Percentiles rank a stretch among this genome's conserved stretches.
Conservation (phyloP, 1,140 invertebrate genomes). For the Megalopta genalis region DNA sequence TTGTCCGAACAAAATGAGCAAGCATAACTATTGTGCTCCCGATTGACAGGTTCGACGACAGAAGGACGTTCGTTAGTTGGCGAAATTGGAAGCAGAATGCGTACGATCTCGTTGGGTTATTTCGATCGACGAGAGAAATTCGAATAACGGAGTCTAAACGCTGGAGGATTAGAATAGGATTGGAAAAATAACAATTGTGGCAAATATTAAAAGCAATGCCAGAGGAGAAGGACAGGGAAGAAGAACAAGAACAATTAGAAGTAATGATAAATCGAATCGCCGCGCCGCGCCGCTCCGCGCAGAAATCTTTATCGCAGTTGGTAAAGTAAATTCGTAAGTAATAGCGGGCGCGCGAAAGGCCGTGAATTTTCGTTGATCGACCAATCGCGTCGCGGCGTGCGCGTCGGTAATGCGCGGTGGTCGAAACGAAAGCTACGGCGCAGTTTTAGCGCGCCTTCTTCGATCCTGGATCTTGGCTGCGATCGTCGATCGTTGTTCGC, state of each 20-base stretch:
- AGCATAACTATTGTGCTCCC: not conserved
- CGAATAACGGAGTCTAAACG: too few relatives aligned
- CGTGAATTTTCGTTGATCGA: not conserved
- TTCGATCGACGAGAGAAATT: too few relatives aligned
- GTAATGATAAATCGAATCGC: too few relatives aligned
- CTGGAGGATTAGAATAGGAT: too few relatives aligned
- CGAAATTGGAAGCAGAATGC: too few relatives aligned
- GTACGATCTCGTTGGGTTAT: too few relatives aligned
- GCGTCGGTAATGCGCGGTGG: conserved; percentile 14
- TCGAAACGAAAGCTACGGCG: not conserved
- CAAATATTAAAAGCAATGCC: too few relatives aligned
- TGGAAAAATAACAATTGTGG: too few relatives aligned
- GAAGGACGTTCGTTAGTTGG: not conserved
- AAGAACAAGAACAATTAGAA: too few relatives aligned
- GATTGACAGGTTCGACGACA: conserved; percentile 30
- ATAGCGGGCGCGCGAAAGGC: not conserved
- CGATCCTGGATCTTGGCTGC: not conserved
- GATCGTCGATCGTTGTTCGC: not conserved
- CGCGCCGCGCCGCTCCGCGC: too few relatives aligned
- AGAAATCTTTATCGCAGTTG: not conserved
- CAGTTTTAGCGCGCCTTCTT: conserved; percentile 8
- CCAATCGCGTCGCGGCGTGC: conserved; percentile 2
- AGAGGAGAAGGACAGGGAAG: too few relatives aligned
- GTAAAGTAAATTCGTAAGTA: conserved; percentile 3
- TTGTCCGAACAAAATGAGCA: conserved; percentile 13